These are phyloP conservation scores for Cylindroiulus punctatus DNA, from an alignment of 2,888 invertebrate genomes.

Conservation along the genomic window DNA sequence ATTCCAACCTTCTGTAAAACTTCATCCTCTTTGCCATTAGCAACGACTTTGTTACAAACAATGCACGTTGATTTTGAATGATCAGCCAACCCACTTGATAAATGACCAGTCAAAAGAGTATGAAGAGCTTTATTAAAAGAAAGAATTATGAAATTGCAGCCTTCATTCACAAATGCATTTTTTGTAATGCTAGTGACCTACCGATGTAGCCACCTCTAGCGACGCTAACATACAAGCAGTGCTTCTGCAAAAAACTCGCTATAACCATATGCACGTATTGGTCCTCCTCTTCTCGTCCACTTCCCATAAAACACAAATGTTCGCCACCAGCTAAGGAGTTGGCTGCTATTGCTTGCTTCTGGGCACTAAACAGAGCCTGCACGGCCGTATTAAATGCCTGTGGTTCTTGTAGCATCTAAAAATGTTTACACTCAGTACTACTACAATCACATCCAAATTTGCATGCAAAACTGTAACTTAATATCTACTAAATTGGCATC, in stretches of 20 bases:
- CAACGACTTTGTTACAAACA: slow-evolving; percentile 74
- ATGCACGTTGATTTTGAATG: slow-evolving; percentile 84
- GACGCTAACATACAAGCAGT: slow-evolving; percentile 91
- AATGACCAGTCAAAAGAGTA: slow-evolving; percentile 79
- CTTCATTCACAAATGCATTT: not conserved
- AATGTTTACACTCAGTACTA: not conserved
- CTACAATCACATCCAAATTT: slow-evolving; percentile 5
- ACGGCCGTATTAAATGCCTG: slow-evolving; percentile 93
- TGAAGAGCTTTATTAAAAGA: slow-evolving; percentile 65
- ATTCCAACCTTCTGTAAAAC: slow-evolving; percentile 43
- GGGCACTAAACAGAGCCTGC: slow-evolving; percentile 87
- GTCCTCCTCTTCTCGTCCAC: slow-evolving; percentile 92
- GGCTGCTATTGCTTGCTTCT: slow-evolving; percentile 87
- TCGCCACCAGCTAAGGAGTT: slow-evolving; percentile 74
- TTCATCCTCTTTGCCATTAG: slow-evolving; percentile 51
- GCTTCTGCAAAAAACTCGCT: slow-evolving; percentile 93
- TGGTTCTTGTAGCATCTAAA: slow-evolving; percentile 92
- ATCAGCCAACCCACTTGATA: slow-evolving; percentile 83
- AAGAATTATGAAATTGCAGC: slow-evolving; percentile 31
- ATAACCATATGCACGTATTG: slow-evolving; percentile 98
- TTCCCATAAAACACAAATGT: slow-evolving; percentile 78
- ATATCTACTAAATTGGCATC: slow-evolving; percentile 85
- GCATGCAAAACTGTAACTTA: not conserved
- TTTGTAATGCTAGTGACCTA: slow-evolving; percentile 59
- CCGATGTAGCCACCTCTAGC: slow-evolving; percentile 88